Evolutionary conservation across 2,888 invertebrate genomes (phyloP), one percentile per base, ranked within the genome.

Genomic region (Laspeyria flexula): DNA sequence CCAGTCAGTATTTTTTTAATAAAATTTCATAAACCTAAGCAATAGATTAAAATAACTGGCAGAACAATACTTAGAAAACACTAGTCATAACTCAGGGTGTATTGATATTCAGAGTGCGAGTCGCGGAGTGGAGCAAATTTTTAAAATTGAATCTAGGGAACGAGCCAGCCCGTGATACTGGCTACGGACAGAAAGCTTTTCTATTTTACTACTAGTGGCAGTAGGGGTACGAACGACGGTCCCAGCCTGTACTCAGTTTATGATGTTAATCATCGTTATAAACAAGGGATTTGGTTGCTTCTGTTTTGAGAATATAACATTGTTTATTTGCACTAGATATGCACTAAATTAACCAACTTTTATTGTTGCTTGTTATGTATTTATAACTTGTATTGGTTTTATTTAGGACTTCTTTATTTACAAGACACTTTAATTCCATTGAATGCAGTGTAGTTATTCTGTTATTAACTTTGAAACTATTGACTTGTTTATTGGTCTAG

Each of bases 71-170:
- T 80, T 75, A 73, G 75, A 73, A 72, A 73, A 74, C 72, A 73
- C 71, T 68, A 80, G 75, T 81, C 84, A 87, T 88, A 88, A 85
- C 80, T 84, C 71, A 58, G 54, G n/a, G 23, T 59, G 70, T 76
- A 84, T 89, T 87, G 84, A 78, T 84, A 89, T 89, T 88, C 89
- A 80, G 78, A 65, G 69, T 64, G 77, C 83, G 80, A 78, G 70
- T 71, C 60, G 72, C 70, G 71, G n/a, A 80, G 77, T 75, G 82
- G 77, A 86, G 83, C 87, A 89, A 88, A 87, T 87, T 88, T 86
- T 88, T 85, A 87, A 88, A 89, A 89, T 89, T 89, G 87, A 88
- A 88, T 88, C 85, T 86, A 71, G 74, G 64, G 71, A 80, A 83
- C 79, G 77, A 80, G 73, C 73, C 77, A 65, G 77, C 55, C 77